A percentile compares a stretch with the other conserved stretches of the same genome.
Evolutionary conservation across 37 sponge, comb jelly and placozoan species (phyloP).

Genomic region (Haliclona indistincta): DNA sequence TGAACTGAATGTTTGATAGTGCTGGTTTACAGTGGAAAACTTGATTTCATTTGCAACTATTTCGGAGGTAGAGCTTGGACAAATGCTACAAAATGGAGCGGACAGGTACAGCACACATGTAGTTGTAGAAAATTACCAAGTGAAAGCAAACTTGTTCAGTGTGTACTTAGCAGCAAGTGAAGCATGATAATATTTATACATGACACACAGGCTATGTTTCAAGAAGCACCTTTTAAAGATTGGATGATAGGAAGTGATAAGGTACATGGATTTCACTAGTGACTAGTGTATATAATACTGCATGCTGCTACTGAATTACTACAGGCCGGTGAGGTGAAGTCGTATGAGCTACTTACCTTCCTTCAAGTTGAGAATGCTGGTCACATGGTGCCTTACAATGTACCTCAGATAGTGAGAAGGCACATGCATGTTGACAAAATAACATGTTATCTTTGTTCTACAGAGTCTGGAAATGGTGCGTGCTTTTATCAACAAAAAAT

Average conservation of each 20-base stretch:
- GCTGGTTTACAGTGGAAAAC: conserved; percentile 79
- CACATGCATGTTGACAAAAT: too few relatives aligned
- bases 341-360: conserved; percentile 60
- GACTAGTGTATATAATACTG: background rate
- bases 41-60: conserved; percentile 79
- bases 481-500: too few relatives aligned
- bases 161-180: background rate
- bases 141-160: background rate
- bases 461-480: too few relatives aligned
- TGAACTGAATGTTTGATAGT: conserved; percentile 11
- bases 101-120: conserved; percentile 19
- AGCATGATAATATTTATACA: too few relatives aligned
- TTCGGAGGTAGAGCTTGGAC: conserved; percentile 74
- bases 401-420: conserved; percentile 42
- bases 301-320: too few relatives aligned
- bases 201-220: too few relatives aligned
- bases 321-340: conserved; percentile 55
- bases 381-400: conserved; percentile 88
- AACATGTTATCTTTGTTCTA: too few relatives aligned
- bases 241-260: conserved; percentile 41
- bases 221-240: conserved; percentile 5
- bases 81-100: conserved; percentile 55
- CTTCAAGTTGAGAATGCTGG: conserved; percentile 73
- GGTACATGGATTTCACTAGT: background rate
- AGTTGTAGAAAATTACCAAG: too few relatives aligned